A percentile compares a stretch with the other conserved stretches of the same genome.
These are phyloP conservation scores for human (Homo sapiens) DNA, from an alignment of 2,113 vertebrate species.

Conservation along the genomic window GRCh38 chr4:114696001-114696500, in stretches of 20 bases:
- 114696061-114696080: not conserved
- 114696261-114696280: not conserved
- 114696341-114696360: not conserved
- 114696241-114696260: not conserved
- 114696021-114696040: not conserved
- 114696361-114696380: not conserved
- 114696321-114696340: not conserved
- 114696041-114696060: not conserved
- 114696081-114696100: not conserved
- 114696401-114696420: not conserved
- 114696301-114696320: not conserved
- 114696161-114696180: not conserved
- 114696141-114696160: not conserved
- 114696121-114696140: not conserved
- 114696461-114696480: not conserved
- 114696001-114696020: conserved; percentile 19
- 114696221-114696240: not conserved
- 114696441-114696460: not conserved
- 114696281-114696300: not conserved
- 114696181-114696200: not conserved
- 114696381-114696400: not conserved
- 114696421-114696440: not conserved
- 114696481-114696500: not conserved
- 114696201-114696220: not conserved
- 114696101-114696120: not conserved